A percentile compares a stretch with the other conserved stretches of the same genome.
These are phyloP conservation scores for Rhinolophus ferrumequinum DNA, from an alignment of 2,113 vertebrate genomes.

Conservation along the genomic window DNA sequence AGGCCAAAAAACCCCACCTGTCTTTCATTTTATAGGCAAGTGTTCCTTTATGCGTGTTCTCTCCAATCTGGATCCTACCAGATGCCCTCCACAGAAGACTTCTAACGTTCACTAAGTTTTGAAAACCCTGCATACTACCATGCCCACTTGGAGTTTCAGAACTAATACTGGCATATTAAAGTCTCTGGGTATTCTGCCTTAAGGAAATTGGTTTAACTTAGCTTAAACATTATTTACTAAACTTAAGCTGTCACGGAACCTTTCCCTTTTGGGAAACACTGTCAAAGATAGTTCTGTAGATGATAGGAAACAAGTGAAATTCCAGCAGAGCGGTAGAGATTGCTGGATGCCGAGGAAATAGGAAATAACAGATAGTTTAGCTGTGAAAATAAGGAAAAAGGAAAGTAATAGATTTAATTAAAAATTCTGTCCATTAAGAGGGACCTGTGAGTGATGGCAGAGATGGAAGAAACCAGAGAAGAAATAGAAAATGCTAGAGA, in stretches of 20 bases:
- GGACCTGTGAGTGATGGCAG: background rate
- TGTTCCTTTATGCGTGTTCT: background rate
- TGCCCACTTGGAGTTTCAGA: background rate
- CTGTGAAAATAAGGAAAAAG: conserved; percentile 14
- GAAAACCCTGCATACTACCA: background rate
- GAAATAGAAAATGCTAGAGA: background rate
- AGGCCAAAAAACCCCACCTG: background rate
- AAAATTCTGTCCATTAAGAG: background rate
- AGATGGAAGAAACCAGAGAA: background rate
- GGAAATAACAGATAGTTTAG: background rate
- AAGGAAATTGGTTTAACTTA: background rate
- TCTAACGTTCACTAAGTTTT: background rate
- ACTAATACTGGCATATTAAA: background rate
- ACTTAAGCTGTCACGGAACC: background rate
- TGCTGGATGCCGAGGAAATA: background rate
- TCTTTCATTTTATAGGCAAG: background rate
- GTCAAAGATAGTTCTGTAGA: background rate
- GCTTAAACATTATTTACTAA: background rate
- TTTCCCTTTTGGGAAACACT: background rate
- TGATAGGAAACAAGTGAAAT: background rate
- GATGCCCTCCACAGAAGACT: background rate
- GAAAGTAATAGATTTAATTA: background rate
- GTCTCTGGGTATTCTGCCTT: background rate
- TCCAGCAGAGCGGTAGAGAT: background rate
- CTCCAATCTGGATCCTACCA: background rate